Percentiles rank a stretch among this genome's conserved stretches.
These are phyloP conservation scores for Tursiops truncatus DNA, from an alignment of 2,113 vertebrate species.

Conservation along the genomic window DNA sequence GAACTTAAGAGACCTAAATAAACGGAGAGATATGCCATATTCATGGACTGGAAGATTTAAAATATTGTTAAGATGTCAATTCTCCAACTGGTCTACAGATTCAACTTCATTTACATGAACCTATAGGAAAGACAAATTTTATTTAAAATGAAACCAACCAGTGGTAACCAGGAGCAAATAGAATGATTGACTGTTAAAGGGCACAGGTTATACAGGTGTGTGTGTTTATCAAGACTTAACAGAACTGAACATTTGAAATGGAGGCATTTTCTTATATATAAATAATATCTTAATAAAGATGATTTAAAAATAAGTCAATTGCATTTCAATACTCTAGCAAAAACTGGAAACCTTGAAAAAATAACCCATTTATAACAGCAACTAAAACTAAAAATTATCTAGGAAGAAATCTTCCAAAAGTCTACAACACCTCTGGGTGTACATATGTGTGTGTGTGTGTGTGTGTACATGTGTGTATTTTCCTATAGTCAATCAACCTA, in stretches of 20 bases:
- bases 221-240: not conserved
- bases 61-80: not conserved
- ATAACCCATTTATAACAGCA: not conserved
- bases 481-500: not conserved
- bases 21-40: not conserved
- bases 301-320: not conserved
- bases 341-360: not conserved
- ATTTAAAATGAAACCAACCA: not conserved
- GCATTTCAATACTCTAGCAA: not conserved
- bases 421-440: rapidly evolving
- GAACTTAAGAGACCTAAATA: not conserved
- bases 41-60: not conserved
- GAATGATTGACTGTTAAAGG: not conserved
- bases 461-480: not conserved
- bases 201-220: not conserved
- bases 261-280: not conserved
- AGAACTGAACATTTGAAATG: not conserved
- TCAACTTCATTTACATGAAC: not conserved
- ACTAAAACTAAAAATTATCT: not conserved
- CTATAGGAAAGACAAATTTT: not conserved
- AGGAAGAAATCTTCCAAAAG: not conserved
- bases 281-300: not conserved
- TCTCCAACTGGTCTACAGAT: not conserved
- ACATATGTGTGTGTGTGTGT: not conserved
- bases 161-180: not conserved